Conservation (phyloP, 2,888 invertebrate genomes). For the Laothoe populi region DNA sequence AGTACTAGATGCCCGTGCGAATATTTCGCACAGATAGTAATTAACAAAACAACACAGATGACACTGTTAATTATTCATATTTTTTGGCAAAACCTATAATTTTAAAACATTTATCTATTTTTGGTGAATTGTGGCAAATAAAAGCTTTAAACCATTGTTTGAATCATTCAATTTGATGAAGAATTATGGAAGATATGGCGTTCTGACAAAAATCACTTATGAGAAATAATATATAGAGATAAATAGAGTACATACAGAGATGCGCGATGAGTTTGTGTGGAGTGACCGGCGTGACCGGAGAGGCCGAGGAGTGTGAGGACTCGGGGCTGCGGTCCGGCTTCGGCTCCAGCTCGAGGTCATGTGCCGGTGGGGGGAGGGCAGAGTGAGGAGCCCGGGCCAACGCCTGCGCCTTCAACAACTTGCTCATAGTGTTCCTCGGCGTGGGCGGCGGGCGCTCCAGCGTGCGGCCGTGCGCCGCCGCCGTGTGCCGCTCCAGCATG, state of each 20-base stretch:
- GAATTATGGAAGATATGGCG: too few species aligned
- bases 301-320: constrained; percentile 45
- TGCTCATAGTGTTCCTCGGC: constrained; percentile 81
- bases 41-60: too few species aligned
- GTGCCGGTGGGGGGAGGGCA: constrained; percentile 26
- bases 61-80: too few species aligned
- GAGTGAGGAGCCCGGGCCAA: constrained; percentile 42
- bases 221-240: too few species aligned
- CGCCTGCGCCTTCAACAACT: constrained; percentile 78
- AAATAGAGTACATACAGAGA: constrained; percentile 46
- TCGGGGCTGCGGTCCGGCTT: constrained; percentile 57
- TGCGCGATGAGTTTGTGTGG: constrained; percentile 59
- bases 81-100: too few species aligned
- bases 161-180: too few species aligned
- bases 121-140: too few species aligned
- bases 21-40: too few species aligned
- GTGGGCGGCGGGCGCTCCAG: constrained; percentile 77
- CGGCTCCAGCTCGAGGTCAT: constrained; percentile 47
- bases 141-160: too few species aligned
- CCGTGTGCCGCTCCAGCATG: constrained; percentile 78
- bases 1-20: too few species aligned
- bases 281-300: constrained; percentile 43
- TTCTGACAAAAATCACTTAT: too few species aligned
- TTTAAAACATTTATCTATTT: too few species aligned
- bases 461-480: constrained; percentile 69